Evolutionary conservation across 1,140 invertebrate genomes (phyloP).

Genomic region (Ceratosolen fusciceps): DNA sequence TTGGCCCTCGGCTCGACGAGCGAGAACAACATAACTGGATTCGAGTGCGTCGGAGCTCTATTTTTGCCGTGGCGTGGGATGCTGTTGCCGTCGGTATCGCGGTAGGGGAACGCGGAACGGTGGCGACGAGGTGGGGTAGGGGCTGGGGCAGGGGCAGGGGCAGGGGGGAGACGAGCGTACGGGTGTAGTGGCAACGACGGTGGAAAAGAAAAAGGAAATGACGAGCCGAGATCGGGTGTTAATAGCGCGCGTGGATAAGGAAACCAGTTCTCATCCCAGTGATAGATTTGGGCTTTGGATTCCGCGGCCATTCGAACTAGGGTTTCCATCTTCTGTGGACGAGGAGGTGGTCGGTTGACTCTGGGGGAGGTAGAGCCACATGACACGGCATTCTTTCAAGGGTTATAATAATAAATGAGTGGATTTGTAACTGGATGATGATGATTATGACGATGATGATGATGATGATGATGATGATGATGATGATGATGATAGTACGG

Average conservation of each 20-base stretch:
- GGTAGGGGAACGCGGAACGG: not conserved
- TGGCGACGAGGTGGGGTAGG: too few species aligned
- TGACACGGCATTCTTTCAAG: not conserved
- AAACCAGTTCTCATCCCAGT: slow-evolving; percentile 26
- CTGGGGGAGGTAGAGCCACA: too few species aligned
- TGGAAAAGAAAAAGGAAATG: not conserved
- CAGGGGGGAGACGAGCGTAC: too few species aligned
- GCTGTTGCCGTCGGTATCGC: not conserved
- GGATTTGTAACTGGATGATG: not conserved
- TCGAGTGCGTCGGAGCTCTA: not conserved
- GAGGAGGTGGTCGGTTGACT: not conserved
- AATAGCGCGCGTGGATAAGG: not conserved
- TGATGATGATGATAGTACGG: too few species aligned
- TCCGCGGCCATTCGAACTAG: not conserved
- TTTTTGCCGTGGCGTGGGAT: not conserved
- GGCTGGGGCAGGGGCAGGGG: too few species aligned
- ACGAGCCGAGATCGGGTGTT: slow-evolving; percentile 17
- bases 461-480: too few species aligned
- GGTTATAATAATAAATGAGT: not conserved
- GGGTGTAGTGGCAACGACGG: too few species aligned
- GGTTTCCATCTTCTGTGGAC: not conserved
- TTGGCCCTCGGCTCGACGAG: slow-evolving; percentile 1
- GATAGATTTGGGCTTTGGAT: slow-evolving; percentile 19
- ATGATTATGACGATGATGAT: too few species aligned
- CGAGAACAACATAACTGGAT: slow-evolving; percentile 26